These are phyloP conservation scores for Rhagonycha fulva DNA, from an alignment of 2,888 invertebrate genomes.

Conservation along the genomic window DNA sequence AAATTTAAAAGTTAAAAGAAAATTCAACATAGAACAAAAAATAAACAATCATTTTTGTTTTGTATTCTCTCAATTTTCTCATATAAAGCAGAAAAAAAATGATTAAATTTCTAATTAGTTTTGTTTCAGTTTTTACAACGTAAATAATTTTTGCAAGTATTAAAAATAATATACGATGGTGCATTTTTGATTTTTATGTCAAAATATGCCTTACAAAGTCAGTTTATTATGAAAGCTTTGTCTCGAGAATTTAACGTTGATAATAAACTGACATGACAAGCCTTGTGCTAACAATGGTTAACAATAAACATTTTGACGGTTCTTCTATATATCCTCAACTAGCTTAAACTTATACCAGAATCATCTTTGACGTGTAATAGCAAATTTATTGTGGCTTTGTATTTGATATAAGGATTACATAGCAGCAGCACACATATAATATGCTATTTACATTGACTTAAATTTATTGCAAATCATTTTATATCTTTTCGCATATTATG, in stretches of 20 bases:
- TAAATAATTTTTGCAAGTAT: not conserved
- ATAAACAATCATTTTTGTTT: too few species aligned
- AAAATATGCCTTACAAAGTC: not conserved
- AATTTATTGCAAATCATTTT: too few species aligned
- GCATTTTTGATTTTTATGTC: not conserved
- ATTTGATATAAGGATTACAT: not conserved
- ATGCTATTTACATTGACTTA: too few species aligned
- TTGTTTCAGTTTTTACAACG: not conserved
- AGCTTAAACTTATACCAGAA: not conserved
- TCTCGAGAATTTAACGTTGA: not conserved
- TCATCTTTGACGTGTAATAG: not conserved
- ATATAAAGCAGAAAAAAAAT: too few species aligned
- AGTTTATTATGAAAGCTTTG: not conserved
- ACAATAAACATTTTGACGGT: not conserved
- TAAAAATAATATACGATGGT: not conserved
- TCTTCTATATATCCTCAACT: not conserved
- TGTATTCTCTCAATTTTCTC: too few species aligned
- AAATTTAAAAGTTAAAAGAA: too few species aligned
- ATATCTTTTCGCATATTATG: too few species aligned
- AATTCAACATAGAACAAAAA: too few species aligned
- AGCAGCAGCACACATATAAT: too few species aligned
- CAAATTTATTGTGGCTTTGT: not conserved
- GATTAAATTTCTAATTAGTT: too few species aligned
- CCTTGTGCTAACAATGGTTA: not conserved
- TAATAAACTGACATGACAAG: not conserved